These are phyloP conservation scores for Aviceda subcristata DNA, from an alignment of 2,113 vertebrate genomes.

Conservation along the genomic window DNA sequence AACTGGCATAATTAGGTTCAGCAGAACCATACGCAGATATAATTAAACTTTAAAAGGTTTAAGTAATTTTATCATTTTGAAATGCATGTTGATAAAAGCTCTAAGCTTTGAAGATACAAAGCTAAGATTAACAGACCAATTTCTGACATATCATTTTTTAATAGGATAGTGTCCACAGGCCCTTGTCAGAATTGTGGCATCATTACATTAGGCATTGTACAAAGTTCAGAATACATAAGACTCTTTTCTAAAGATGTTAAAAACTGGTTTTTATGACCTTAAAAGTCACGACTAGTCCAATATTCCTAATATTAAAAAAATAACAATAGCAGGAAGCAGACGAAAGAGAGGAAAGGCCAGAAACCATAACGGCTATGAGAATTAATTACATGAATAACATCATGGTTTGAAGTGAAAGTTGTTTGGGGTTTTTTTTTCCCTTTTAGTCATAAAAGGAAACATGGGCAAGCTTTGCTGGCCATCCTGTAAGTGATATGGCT, in stretches of 20 bases:
- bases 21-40: conserved; percentile 43
- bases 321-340: not conserved
- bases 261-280: not conserved
- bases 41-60: conserved; percentile 65
- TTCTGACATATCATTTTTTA: conserved; percentile 55
- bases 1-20: conserved; percentile 48
- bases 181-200: not conserved
- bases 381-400: not conserved
- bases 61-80: conserved; percentile 54
- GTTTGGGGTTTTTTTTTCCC: not conserved
- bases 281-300: not conserved
- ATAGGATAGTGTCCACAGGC: conserved; percentile 16
- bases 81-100: conserved; percentile 49
- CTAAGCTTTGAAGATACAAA: conserved; percentile 60
- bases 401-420: not conserved
- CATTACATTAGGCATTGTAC: not conserved
- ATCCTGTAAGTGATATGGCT: not conserved
- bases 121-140: conserved; percentile 50
- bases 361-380: not conserved
- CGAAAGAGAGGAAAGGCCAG: not conserved
- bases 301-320: not conserved
- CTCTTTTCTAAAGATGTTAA: not conserved
- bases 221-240: not conserved
- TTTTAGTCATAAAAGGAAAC: not conserved
- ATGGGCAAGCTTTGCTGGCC: not conserved